Conservation (phyloP, 2,888 invertebrate genomes). For the Neelides folsomi region DNA sequence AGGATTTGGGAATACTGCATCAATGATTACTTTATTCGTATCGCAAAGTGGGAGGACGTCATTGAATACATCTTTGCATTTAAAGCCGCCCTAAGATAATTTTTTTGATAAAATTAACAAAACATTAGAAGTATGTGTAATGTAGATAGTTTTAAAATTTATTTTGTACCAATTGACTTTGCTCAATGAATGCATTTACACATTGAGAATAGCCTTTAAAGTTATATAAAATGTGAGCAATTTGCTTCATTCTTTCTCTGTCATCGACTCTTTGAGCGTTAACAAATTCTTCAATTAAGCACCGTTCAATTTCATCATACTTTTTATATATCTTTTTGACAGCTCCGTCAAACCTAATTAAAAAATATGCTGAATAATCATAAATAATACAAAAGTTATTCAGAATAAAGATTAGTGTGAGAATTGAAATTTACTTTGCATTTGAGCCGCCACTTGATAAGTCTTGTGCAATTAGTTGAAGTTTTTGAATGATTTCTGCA, state of each 20-base stretch:
- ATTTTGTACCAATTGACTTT: slow-evolving; percentile 68
- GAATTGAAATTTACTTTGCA: slow-evolving; percentile 58
- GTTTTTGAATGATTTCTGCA: slow-evolving; percentile 92
- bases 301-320: slow-evolving; percentile 77
- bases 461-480: slow-evolving; percentile 90
- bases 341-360: slow-evolving; percentile 56
- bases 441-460: slow-evolving; percentile 43
- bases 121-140: no score
- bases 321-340: slow-evolving; percentile 73
- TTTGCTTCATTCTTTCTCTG: slow-evolving; percentile 76
- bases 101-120: slow-evolving; percentile 9
- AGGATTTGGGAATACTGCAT: slow-evolving; percentile 84
- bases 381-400: no score
- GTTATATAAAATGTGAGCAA: slow-evolving; percentile 79
- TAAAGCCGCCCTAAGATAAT: slow-evolving; percentile 58
- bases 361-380: no score
- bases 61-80: slow-evolving; percentile 77
- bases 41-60: slow-evolving; percentile 80
- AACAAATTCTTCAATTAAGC: slow-evolving; percentile 87
- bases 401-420: no score
- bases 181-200: slow-evolving; percentile 91
- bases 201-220: slow-evolving; percentile 95
- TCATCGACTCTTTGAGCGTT: slow-evolving; percentile 75
- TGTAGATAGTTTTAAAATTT: background rate
- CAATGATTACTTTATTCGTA: slow-evolving; percentile 67